Conservation (phyloP, 2,888 invertebrate genomes). For the Vesta saturnalis region DNA sequence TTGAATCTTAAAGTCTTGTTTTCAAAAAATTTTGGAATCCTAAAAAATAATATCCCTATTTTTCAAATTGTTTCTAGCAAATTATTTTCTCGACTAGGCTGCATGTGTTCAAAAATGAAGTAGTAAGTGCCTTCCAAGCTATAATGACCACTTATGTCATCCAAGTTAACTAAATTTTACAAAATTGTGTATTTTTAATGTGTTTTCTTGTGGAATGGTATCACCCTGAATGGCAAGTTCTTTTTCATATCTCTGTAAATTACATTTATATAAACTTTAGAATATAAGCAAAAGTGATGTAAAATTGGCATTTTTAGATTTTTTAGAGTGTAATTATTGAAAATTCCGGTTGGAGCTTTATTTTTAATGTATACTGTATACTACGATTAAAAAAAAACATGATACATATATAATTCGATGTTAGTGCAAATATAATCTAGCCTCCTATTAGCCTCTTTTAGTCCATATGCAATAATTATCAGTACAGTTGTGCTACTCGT, state of each 20-base stretch:
- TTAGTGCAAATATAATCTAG: slow-evolving; percentile 57
- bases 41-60: slow-evolving; percentile 36
- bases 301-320: slow-evolving; percentile 58
- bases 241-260: slow-evolving; percentile 63
- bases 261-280: slow-evolving; percentile 53
- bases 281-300: slow-evolving; percentile 59
- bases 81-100: slow-evolving; percentile 68
- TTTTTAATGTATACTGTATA: slow-evolving; percentile 60
- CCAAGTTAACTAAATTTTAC: slow-evolving; percentile 59
- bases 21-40: slow-evolving; percentile 52
- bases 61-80: slow-evolving; percentile 31
- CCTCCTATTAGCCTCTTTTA: slow-evolving; percentile 58
- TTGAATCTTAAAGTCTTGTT: slow-evolving; percentile 54
- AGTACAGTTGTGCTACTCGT: slow-evolving; percentile 62
- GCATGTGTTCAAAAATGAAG: slow-evolving; percentile 79
- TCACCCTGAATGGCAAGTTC: slow-evolving; percentile 80
- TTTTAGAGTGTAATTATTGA: slow-evolving; percentile 54
- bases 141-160: slow-evolving; percentile 67
- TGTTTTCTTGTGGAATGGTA: slow-evolving; percentile 68
- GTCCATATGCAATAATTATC: slow-evolving; percentile 61
- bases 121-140: slow-evolving; percentile 87
- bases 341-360: slow-evolving; percentile 62
- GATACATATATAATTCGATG: slow-evolving; percentile 61
- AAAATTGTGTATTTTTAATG: slow-evolving; percentile 60
- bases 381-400: slow-evolving; percentile 46